Evolutionary conservation across 2,888 invertebrate genomes (phyloP), one percentile per base, ranked within the genome.

Genomic region (Hedychridium roseum): DNA sequence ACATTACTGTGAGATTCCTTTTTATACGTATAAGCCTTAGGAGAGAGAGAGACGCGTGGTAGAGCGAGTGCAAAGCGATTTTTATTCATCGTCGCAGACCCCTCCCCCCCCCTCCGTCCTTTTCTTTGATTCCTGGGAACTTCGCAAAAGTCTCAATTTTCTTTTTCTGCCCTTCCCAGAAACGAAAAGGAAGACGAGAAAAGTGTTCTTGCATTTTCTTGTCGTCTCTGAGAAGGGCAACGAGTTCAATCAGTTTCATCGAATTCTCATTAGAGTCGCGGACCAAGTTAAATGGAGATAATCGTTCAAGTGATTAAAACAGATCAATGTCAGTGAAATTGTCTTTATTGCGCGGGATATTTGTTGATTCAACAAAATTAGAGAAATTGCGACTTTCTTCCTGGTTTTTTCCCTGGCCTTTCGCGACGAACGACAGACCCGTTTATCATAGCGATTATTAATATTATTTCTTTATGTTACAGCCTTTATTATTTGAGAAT

Each of bases 401-500:
- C 17, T 18, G n/a, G n/a, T n/a, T n/a, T n/a, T n/a, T n/a, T n/a
- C n/a, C n/a, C n/a, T n/a, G n/a, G 47, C 35, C 47, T 63, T 42
- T 30, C 55, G 43, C 39, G n/a, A n/a, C n/a, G 43, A 50, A 23
- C 38, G 48, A 54, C 38, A 43, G 45, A 46, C 35, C 31, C 50
- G 49, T 60, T n/a, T 60, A 58, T 53, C 49, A 51, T 50, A 50
- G 43, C 54, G 52, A 58, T 57, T 50, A 55, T 56, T 50, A 57
- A 56, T 66, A 70, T 75, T 70, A 74, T 74, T 76, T 74, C 66
- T 71, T 71, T 72, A 70, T 73, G 72, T 75, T 75, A 75, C 71
- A 70, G 73, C 66, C 74, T 74, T 72, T 68, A 74, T 74, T 73
- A 74, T 74, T 74, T 72, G 66, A 74, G 59, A 78, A 78, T 78